These are phyloP conservation scores for Rhopalosiphum nymphaeae DNA, from an alignment of 2,888 invertebrate species.

Conservation along the genomic window DNA sequence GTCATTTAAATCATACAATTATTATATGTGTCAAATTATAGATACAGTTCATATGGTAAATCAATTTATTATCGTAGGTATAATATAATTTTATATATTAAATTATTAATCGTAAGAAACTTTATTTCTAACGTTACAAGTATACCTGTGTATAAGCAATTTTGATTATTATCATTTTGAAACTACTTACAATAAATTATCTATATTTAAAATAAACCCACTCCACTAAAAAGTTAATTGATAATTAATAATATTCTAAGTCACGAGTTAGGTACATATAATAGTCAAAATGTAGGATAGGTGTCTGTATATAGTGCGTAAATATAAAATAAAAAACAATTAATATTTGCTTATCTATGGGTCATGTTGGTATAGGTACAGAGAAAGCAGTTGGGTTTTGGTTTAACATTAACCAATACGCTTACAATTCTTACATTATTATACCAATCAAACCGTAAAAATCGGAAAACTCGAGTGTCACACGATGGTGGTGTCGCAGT, in stretches of 20 bases:
- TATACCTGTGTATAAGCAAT: background rate
- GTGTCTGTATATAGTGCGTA: background rate
- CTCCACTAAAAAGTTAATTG: background rate
- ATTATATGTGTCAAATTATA: too few relatives aligned
- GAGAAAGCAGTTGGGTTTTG: constrained; percentile 15
- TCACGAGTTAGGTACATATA: background rate
- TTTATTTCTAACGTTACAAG: background rate
- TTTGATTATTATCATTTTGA: background rate
- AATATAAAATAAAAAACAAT: background rate
- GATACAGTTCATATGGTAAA: too few relatives aligned
- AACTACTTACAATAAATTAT: background rate
- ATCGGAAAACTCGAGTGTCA: constrained; percentile 36
- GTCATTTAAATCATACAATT: too few relatives aligned
- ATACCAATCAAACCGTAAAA: constrained; percentile 50
- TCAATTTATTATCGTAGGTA: too few relatives aligned
- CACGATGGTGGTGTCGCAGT: background rate
- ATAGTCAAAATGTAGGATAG: background rate
- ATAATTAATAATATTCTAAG: background rate
- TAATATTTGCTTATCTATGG: background rate
- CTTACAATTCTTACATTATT: background rate
- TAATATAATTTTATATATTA: too few relatives aligned
- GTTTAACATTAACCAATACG: constrained; percentile 29
- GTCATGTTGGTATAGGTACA: background rate
- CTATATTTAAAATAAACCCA: background rate
- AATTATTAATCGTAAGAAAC: background rate